Conservation (phyloP, 92 coral and sea anemone genomes). For the Nematostella vectensis region DNA sequence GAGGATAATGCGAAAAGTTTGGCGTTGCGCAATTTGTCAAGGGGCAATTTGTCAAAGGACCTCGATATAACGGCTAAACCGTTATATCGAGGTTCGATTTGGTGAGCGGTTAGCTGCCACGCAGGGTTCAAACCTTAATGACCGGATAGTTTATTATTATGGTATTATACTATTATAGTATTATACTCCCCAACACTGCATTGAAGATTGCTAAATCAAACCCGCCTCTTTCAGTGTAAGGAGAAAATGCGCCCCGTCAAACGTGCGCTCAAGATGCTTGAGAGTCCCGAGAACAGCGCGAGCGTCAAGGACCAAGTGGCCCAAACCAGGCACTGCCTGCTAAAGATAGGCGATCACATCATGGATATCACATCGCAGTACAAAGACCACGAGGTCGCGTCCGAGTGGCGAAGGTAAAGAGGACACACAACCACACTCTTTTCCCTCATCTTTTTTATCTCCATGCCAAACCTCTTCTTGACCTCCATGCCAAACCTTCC, state of each 20-base stretch:
- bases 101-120: no score
- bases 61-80: no score
- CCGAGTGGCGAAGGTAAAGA: conserved; percentile 95
- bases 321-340: conserved; percentile 90
- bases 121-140: no score
- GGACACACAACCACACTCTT: background rate
- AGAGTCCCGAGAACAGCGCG: conserved; percentile 74
- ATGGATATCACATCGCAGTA: conserved; percentile 81
- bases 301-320: conserved; percentile 80
- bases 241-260: conserved; percentile 97
- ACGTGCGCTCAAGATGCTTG: conserved; percentile 91
- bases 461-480: background rate
- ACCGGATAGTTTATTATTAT: no score
- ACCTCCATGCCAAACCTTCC: background rate
- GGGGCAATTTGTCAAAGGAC: no score
- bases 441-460: background rate
- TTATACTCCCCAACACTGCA: no score
- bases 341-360: conserved; percentile 93
- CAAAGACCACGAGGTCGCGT: conserved; percentile 61
- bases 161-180: no score
- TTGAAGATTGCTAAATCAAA: no score
- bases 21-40: no score
- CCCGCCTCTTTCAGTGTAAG: conserved; percentile 52
- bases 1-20: no score
- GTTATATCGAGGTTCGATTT: no score